Conservation (phyloP, 2,113 vertebrate species). For the Onychostruthus taczanowskii region DNA sequence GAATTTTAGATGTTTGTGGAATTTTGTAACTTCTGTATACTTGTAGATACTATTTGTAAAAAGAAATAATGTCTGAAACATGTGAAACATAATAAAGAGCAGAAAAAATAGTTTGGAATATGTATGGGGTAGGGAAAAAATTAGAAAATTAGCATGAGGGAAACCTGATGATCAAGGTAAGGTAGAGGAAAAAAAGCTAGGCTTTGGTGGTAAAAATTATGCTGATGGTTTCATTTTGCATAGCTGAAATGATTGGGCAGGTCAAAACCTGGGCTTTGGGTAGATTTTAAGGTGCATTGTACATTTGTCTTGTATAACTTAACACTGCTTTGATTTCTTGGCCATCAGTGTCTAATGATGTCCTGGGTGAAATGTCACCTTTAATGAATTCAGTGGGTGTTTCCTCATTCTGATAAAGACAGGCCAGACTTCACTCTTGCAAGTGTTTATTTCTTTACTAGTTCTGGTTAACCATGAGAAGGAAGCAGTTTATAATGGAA, state of each 20-base stretch:
- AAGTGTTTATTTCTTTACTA: neutral
- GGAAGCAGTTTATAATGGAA: neutral
- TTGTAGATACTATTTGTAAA: neutral
- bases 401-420: neutral
- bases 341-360: neutral
- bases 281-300: neutral
- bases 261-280: neutral
- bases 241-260: neutral
- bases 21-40: neutral
- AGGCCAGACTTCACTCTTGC: neutral
- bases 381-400: neutral
- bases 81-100: neutral
- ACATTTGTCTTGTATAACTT: neutral
- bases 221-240: neutral
- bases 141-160: neutral
- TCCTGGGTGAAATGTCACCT: neutral
- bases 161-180: neutral
- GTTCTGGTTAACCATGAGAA: neutral
- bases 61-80: neutral
- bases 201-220: neutral
- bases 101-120: neutral
- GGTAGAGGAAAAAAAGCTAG: neutral
- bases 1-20: neutral
- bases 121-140: neutral
- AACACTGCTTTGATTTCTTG: neutral